Conservation (phyloP, 2,888 invertebrate genomes). For the Raillietiella orientalis region DNA sequence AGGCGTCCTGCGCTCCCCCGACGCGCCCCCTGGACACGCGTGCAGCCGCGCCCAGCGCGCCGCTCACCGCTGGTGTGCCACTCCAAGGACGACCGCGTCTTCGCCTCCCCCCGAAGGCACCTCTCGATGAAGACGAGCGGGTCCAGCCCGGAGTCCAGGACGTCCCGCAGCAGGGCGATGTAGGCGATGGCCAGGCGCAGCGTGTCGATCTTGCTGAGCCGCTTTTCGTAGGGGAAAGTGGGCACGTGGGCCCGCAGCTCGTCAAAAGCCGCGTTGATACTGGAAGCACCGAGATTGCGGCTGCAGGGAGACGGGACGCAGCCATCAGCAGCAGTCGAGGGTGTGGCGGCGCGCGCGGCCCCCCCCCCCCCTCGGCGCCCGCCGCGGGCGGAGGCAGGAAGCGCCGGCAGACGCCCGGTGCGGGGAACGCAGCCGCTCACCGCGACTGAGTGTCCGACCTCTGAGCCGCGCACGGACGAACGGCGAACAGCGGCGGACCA, state of each 20-base stretch:
- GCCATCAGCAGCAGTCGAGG: background rate
- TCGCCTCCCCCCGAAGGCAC: conserved; percentile 59
- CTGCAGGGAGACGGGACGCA: too few relatives aligned
- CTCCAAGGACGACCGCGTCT: conserved; percentile 42
- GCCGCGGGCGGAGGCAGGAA: conserved; percentile 2
- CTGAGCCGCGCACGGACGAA: too few relatives aligned
- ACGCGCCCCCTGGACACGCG: too few relatives aligned
- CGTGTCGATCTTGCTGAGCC: conserved; percentile 94
- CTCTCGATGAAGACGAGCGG: conserved; percentile 77
- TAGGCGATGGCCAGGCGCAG: conserved; percentile 85
- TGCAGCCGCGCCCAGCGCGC: too few relatives aligned
- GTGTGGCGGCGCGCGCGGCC: background rate
- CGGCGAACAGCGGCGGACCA: too few relatives aligned
- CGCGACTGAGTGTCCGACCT: too few relatives aligned
- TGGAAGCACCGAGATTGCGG: conserved; percentile 17
- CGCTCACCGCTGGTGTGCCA: conserved; percentile 90
- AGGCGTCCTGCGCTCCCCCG: too few relatives aligned
- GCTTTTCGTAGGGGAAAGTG: conserved; percentile 93
- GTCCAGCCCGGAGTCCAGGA: conserved; percentile 56
- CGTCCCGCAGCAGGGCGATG: conserved; percentile 68
- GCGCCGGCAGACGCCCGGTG: background rate
- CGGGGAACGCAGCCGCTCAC: conserved; percentile 1
- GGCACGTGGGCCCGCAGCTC: conserved; percentile 90
- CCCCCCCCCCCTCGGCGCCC: conserved; percentile 3
- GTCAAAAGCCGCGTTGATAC: conserved; percentile 97